Evolutionary conservation across 37 sponge, comb jelly and placozoan species (phyloP), one percentile per base, ranked within the genome.

Genomic region (Chondrilla cf. caribensis): DNA sequence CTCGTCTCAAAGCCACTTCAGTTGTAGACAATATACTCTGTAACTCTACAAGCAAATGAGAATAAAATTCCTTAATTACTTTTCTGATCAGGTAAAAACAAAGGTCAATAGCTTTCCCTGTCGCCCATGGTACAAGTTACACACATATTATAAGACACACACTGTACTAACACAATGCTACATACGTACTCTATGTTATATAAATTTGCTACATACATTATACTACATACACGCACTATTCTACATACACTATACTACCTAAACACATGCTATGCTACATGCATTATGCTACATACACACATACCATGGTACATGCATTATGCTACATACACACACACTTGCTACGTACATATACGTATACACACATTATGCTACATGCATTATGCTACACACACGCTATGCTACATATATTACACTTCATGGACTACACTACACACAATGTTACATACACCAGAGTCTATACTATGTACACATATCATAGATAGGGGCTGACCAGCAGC

Each of bases 281-380:
- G 40, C 73, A 78, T 54, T 19, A 62, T 35, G 14, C 58, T 21
- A 83, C 43, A 83, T 32, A 73, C 35, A 54, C 17, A 11, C 39
- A 72, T 55, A 21, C 32, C 9, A 44, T 14, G 11, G 33, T 47
- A 40, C 25, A 36, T 21, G 21, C 8, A 21, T 17, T 4, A 22
- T 18, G 67, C 19, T 39, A 42, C 21, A 43, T 19, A 24, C n/a
- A 29, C 24, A 47, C 79, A 67, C 21, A 43, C n/a, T n/a, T n/a
- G 26, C 21, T 0, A 60, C 32, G 28, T 26, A 54, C n/a, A n/a
- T n/a, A n/a, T n/a, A n/a, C n/a, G n/a, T n/a, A 41, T 28, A 81
- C 19, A 2, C 3, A 24, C 72, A 35, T 70, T 70, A 21, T 38
- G 72, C 36, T 33, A 3, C 72, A 32, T 38, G 21, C 29, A 29